Base-by-base conservation (phyloP, 2,113 vertebrate genomes). In the Chionodraco myersi region DNA sequence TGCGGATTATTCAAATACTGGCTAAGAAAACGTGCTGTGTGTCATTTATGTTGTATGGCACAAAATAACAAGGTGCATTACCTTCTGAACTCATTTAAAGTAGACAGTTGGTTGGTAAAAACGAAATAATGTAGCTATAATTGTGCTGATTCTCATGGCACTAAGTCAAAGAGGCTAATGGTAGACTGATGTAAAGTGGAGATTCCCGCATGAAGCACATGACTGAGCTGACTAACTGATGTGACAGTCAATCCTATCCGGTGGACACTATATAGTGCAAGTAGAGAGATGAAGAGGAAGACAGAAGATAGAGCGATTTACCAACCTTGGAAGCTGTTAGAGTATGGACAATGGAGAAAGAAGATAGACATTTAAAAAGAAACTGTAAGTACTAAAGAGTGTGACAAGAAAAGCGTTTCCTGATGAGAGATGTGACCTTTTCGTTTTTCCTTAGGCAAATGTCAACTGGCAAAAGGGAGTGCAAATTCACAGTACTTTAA, bases 371-470 rank as follows among this genome's bases (percentile, higher is more conserved):
- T n/a, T 12, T 44, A 2, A 10, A 21, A 30, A 44, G 3, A 58
- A n/a, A 13, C 51, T 60, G 18, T 62, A 53, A 65, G 18, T 41
- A 13, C 3, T 26, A 30, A 21, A 56, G 47, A 58, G n/a, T 9
- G 18, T 59, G 58, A 66, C 63, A 66, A 72, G 18, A 51, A 68
- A 79, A 47, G 23, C 18, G 1, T 11, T 66, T 71, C 13, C 11
- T 36, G 59, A 75, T 77, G 18, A 61, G 36, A 80, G 53, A 48
- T 44, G 51, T 18, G 56, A 77, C 74, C 76, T 78, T 83, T 72
- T 81, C 12, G 34, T 12, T 45, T 65, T 63, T 67, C 15, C 6
- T 70, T 63, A 5, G 53, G 69, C 44, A 75, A 69, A 72, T 77
- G 79, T 72, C 72, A 74, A 15, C 64, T 18, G 67, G 51, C 15